Percentiles rank a stretch among this genome's conserved stretches.
phyloP scores from a whole-genome alignment of 2,797 vertebrate species.

The Epinephelus coioides region DNA sequence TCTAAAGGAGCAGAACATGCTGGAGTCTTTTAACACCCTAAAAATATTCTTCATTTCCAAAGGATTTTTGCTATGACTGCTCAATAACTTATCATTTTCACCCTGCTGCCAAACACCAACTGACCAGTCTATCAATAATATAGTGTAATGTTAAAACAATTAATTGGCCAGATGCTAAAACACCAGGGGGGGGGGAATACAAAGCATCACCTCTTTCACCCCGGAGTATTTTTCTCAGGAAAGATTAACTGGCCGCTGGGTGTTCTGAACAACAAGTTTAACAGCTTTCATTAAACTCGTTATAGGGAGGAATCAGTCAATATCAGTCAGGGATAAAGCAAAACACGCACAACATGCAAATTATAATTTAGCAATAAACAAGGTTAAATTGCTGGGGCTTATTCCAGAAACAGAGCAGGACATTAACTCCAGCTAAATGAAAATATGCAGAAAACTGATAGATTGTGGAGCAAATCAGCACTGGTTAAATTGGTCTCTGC shows the following conservation, averaged over 20 bases:
- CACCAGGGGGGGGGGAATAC: conserved; percentile 11
- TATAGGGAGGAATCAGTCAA: conserved; percentile 42
- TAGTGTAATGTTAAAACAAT: conserved; percentile 33
- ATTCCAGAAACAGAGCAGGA: conserved; percentile 53
- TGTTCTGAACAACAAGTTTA: conserved; percentile 45
- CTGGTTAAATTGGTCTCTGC: conserved; percentile 67
- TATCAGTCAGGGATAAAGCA: conserved; percentile 29
- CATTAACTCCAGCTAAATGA: conserved; percentile 53
- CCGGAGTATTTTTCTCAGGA: conserved; percentile 16
- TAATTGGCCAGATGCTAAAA: conserved; percentile 26
- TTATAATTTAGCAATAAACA: conserved; percentile 32
- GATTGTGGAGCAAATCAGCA: conserved; percentile 58
- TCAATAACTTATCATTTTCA: conserved; percentile 9
- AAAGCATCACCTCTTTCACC: conserved; percentile 13
- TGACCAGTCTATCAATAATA: conserved; percentile 19
- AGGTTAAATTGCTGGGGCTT: conserved; percentile 43
- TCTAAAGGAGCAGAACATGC: neutral
- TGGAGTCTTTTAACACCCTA: neutral
- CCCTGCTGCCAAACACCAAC: conserved; percentile 5
- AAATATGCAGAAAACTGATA: conserved; percentile 62
- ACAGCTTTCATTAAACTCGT: conserved; percentile 50
- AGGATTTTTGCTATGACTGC: neutral
- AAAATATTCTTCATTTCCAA: neutral
- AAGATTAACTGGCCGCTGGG: conserved; percentile 31
- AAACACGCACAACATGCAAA: conserved; percentile 43